Base-by-base conservation (phyloP, 92 coral and sea anemone genomes). In the Paramuricea clavata region DNA sequence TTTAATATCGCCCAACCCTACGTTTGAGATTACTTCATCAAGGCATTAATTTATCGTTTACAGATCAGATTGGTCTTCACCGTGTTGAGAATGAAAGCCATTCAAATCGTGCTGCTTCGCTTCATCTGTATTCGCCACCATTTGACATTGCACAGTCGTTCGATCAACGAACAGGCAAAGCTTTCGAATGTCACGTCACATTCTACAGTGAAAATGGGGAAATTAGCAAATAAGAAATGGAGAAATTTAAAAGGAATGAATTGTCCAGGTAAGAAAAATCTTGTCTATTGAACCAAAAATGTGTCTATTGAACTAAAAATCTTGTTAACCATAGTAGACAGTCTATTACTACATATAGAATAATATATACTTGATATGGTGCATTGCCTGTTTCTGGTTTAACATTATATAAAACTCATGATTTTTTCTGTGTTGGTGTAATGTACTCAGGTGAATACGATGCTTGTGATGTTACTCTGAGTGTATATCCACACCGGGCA, bases 91-190 rank as follows among this genome's bases (percentile, higher is more conserved):
- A 95, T 65, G 64, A 83, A 16, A 95, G 98, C 59, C 98, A 95
- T 78, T 86, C 97, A 9, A 92, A 95, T 80, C 68, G 91, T 34
- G 98, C 98, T 9, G 92, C 92, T 15, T 91, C 99, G 13, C 91
- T 96, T 13, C 99, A 96, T 77, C 94, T 96, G 27, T 96, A 96
- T 81, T 87, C 91, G 34, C 99, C 99, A 19, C 95, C 99, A 59
- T 94, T 96, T 91, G 99, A 96, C 80, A 75, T 90, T 82, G 94
- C 98, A 13, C 95, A 90, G 78, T 91, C 94, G 6, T 96, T 96
- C 91, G 99, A 96, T 89, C 98, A 94, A 89, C 87, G 99, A 67
- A 94, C 99, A 9, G 94, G 99, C 12, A 96, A 96, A 76, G 91
- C 86, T 59, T 71, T 94, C 25, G 81, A 85, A 49, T 94, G 97